Base-by-base conservation (phyloP, 1,140 invertebrate species). In the Pseudomyrmex gracilis region DNA sequence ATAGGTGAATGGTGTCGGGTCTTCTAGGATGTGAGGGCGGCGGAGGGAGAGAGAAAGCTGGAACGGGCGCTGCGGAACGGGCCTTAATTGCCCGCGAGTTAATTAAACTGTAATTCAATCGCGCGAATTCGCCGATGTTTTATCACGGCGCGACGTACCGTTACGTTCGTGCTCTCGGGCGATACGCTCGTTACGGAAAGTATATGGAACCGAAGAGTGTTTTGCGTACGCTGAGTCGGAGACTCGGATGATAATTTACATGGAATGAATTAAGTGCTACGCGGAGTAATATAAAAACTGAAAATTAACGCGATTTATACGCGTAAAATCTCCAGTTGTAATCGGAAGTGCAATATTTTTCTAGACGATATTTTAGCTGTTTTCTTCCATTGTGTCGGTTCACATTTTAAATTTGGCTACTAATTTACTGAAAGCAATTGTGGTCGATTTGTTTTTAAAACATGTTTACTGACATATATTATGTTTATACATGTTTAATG, bases 51-150 rank as follows among this genome's bases (percentile, higher is more conserved):
- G 73, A 15, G 51, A 7, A 45, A 8, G 43, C 20, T 60, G 60
- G 73, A 55, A 73, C 17, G 34, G 20, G 49, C 66, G 63, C 34
- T 34, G 53, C 43, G 82, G 86, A 87, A 84, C 89, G 87, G 90
- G 85, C 89, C 88, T 93, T 93, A 93, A 93, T 93, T 93, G 92
- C 92, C 92, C 91, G 89, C 92, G 92, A 93, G 92, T 93, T 93
- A 93, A 93, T 93, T 93, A 93, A 93, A 93, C 92, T 93, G 93
- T 93, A 93, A 93, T 93, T 93, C 93, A 93, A 93, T 93, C 92
- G 92, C 92, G 92, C 91, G 90, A 93, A 93, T 92, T 93, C 92
- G 89, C 91, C 90, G 91, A 92, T 93, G 92, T 93, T 93, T 93
- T 93, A 93, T 93, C 92, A 91, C 85, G 82, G 87, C 85, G 87